phyloP scores from a whole-genome alignment of 2,888 invertebrate genomes.

The Diogma glabrata region DNA sequence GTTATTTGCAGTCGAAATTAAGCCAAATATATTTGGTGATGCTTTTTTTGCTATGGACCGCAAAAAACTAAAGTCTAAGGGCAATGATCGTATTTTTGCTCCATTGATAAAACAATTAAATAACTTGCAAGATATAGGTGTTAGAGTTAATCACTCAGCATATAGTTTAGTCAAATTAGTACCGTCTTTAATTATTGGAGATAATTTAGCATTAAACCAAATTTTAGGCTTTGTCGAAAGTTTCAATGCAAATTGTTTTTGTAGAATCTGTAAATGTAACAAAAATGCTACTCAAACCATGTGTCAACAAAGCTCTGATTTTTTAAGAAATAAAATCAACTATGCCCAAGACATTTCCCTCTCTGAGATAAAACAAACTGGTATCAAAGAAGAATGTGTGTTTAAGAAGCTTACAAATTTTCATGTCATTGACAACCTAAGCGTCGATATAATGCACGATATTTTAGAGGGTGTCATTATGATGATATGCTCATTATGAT shows the following conservation, averaged over 20 bases:
- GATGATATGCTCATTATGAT: slow-evolving; percentile 2
- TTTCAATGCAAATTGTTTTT: neutral
- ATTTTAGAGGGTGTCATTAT: neutral
- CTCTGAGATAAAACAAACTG: neutral
- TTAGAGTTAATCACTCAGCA: neutral
- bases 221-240: neutral
- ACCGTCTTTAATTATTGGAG: neutral
- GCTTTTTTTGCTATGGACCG: neutral
- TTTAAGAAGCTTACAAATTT: neutral
- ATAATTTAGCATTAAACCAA: neutral
- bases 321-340: neutral
- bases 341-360: neutral
- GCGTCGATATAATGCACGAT: neutral
- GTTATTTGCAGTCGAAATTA: neutral
- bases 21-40: neutral
- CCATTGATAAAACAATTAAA: neutral
- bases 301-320: neutral
- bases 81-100: neutral
- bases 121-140: neutral
- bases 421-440: neutral
- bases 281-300: neutral
- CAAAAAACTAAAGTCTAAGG: neutral
- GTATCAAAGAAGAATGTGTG: neutral
- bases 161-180: neutral
- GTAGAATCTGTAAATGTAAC: neutral